Evolutionary conservation across 1,140 invertebrate genomes (phyloP).

Genomic region (Globodera ellingtonae): DNA sequence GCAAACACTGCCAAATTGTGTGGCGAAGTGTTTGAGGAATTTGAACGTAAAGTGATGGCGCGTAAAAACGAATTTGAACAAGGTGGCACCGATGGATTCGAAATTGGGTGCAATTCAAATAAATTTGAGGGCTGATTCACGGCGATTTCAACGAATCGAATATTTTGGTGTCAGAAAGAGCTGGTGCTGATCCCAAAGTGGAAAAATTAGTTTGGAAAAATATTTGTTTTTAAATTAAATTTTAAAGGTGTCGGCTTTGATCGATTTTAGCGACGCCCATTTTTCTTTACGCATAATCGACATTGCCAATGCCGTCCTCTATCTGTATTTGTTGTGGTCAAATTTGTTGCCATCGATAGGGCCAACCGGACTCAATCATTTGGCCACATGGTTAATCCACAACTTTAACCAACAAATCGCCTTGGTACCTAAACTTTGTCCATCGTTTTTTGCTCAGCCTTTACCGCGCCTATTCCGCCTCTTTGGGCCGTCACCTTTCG

Average conservation of each 20-base stretch:
- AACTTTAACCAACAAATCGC: too few species aligned
- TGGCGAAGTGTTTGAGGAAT: slow-evolving; percentile 3
- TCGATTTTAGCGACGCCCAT: slow-evolving; percentile 4
- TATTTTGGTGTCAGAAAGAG: not conserved
- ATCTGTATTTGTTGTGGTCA: slow-evolving; percentile 5
- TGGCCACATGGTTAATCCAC: not conserved
- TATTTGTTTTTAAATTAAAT: not conserved
- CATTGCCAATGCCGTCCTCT: slow-evolving; percentile 8
- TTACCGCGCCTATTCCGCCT: not conserved
- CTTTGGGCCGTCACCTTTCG: not conserved
- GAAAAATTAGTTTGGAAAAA: not conserved
- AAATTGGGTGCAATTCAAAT: not conserved
- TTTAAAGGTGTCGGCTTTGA: not conserved
- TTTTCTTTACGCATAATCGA: not conserved
- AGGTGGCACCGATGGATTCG: not conserved
- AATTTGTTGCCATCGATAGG: not conserved
- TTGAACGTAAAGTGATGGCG: slow-evolving; percentile 4
- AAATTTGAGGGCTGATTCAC: not conserved
- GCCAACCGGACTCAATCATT: not conserved
- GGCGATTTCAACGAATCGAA: slow-evolving; percentile 12
- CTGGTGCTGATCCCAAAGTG: not conserved
- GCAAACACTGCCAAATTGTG: not conserved
- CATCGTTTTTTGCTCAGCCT: not conserved
- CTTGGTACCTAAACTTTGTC: not conserved
- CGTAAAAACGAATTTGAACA: not conserved